Conservation (phyloP, 2,113 vertebrate species). For the Lophochroa leadbeateri region DNA sequence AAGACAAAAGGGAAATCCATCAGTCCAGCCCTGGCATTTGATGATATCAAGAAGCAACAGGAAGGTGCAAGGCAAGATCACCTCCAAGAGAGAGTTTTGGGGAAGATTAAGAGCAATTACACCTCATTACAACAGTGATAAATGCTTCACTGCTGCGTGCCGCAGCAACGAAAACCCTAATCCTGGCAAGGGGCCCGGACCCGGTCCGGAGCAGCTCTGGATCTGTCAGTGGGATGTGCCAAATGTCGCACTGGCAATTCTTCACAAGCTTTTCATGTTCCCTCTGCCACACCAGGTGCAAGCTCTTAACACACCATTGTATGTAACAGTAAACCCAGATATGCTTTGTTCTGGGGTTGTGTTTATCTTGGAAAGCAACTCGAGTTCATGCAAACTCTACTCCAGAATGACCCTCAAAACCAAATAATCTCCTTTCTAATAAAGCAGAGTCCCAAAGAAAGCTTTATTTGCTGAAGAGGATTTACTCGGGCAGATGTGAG, state of each 20-base stretch:
- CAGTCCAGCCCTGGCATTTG: not conserved
- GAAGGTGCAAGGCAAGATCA: not conserved
- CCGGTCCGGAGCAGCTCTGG: not conserved
- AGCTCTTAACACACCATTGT: conserved; percentile 42
- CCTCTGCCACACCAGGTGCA: conserved; percentile 17
- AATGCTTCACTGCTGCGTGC: not conserved
- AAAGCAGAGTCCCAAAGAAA: conserved; percentile 23
- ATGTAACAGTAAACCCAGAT: conserved; percentile 49
- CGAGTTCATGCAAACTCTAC: conserved; percentile 46
- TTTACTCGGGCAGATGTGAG: conserved; percentile 38
- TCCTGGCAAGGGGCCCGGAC: not conserved
- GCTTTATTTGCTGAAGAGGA: conserved; percentile 45
- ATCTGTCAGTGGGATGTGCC: conserved; percentile 12
- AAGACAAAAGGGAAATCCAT: not conserved
- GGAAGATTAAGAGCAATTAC: not conserved
- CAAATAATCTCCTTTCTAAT: conserved; percentile 50
- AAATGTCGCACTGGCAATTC: conserved; percentile 41
- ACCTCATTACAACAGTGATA: not conserved
- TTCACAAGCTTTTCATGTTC: conserved; percentile 30
- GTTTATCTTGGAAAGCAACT: conserved; percentile 61
- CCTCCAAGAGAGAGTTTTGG: not conserved
- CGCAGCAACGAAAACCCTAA: not conserved
- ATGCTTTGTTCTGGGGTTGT: conserved; percentile 57
- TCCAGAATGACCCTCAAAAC: conserved; percentile 60
- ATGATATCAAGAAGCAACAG: not conserved